Evolutionary conservation across 2,888 invertebrate genomes (phyloP), one percentile per base, ranked within the genome.

Genomic region (Perithous albicinctus): DNA sequence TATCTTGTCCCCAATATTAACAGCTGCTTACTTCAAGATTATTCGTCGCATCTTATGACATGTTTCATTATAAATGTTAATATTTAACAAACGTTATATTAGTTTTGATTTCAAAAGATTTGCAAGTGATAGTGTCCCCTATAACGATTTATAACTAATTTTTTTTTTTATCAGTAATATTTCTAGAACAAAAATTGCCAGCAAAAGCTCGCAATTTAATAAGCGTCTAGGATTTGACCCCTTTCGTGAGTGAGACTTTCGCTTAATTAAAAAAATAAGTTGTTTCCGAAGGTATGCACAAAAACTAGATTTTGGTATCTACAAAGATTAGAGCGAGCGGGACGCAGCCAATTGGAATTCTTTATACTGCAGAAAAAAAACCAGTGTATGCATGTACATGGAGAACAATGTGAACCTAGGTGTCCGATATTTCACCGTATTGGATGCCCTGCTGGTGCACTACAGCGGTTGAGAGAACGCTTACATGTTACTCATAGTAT

Each of bases 181-280:
- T 0, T 54, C 23, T 26, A 10, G 26, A 26, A 12, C 26, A 8
- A 54, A 29, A 56, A 32, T 29, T 15, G 15, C n/a, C 15, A 56
- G 7, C n/a, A 15, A n/a, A 56, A n/a, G 15, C 4, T 26, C 8
- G 18, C n/a, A 7, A 56, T 32, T 56, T 29, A 56, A 56, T 15
- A 29, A 32, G n/a, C 6, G n/a, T 8, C 4, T 15, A 32, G 56
- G 26, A 43, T 43, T 43, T 43, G 15, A 48, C 7, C 29, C 1
- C 29, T 54, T 54, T 54, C 12, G 23, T 26, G 12, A 54, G 54
- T n/a, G 4, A 23, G 10, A 12, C 26, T 56, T 32, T 38, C 20
- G 38, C 35, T 54, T 54, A 38, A 51, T 26, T 54, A 54, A 54
- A 54, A 54, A 54, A 69, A 56, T 23, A 18, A 51, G 35, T n/a